Percentiles rank a stretch among this genome's conserved stretches.
These are phyloP conservation scores for Pseudochirops corinnae DNA, from an alignment of 2,797 vertebrate genomes.

Conservation along the genomic window DNA sequence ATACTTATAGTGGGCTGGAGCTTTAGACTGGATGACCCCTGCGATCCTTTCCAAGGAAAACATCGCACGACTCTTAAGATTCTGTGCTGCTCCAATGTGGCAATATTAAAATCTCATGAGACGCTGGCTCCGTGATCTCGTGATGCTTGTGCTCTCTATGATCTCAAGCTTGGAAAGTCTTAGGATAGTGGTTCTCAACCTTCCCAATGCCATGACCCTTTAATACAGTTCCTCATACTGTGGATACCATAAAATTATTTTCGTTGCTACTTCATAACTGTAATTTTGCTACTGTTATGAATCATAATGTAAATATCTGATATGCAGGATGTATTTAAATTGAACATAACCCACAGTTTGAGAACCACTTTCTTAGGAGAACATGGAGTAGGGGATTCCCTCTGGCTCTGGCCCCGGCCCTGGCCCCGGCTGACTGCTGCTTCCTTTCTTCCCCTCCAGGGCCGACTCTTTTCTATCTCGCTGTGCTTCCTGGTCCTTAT, in stretches of 20 bases:
- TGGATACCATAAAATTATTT: too few species aligned
- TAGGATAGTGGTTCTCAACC: neutral
- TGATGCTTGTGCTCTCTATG: neutral
- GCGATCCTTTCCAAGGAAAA: neutral
- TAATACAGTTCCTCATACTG: too few species aligned
- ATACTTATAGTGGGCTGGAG: neutral
- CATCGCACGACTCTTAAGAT: neutral
- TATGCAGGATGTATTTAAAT: too few species aligned
- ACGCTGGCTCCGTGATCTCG: neutral
- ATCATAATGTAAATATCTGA: too few species aligned
- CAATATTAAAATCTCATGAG: neutral
- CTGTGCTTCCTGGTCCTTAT: slow-evolving; percentile 42
- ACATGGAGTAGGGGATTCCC: neutral
- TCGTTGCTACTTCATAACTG: too few species aligned
- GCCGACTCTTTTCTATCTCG: slow-evolving; percentile 72
- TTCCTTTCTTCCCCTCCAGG: slow-evolving; percentile 60
- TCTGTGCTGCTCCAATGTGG: neutral
- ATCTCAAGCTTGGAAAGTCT: neutral
- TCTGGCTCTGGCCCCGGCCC: rapidly evolving
- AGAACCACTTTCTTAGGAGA: neutral
- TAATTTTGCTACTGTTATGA: too few species aligned
- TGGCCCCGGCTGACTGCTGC: rapidly evolving
- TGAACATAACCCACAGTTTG: too few species aligned
- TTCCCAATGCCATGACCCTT: too few species aligned
- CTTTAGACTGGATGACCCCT: neutral